A percentile compares a stretch with the other conserved stretches of the same genome.
Conservation (phyloP, 2,113 vertebrate genomes). For the Xenopus tropicalis region DNA sequence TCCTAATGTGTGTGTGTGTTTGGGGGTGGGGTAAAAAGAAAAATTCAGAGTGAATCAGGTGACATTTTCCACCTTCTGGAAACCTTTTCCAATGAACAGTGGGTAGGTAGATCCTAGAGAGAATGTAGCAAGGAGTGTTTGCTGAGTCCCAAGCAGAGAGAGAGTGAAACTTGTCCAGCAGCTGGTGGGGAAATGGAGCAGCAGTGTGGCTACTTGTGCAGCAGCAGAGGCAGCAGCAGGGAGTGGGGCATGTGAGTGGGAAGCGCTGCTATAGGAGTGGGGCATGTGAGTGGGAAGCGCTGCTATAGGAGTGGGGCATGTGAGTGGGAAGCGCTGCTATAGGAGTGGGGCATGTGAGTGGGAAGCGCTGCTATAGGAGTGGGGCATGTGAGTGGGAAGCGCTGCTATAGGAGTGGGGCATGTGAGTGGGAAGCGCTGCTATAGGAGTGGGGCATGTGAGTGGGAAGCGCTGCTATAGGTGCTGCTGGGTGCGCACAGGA, state of each 20-base stretch:
- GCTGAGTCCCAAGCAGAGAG: constrained; percentile 48
- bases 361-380: too few species aligned
- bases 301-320: too few species aligned
- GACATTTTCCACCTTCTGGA: constrained; percentile 83
- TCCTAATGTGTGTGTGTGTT: constrained; percentile 76
- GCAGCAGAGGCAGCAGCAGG: too few species aligned
- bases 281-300: too few species aligned
- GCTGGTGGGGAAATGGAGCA: not conserved
- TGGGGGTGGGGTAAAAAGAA: constrained; percentile 81
- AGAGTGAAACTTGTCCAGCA: not conserved
- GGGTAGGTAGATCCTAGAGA: constrained; percentile 43
- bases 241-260: too few species aligned
- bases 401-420: too few species aligned
- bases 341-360: too few species aligned
- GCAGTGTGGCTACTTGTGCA: not conserved
- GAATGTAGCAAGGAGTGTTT: constrained; percentile 9
- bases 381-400: too few species aligned
- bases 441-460: not conserved
- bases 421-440: not conserved
- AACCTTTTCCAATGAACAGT: constrained; percentile 58
- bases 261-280: too few species aligned
- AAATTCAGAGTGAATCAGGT: constrained; percentile 91
- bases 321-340: too few species aligned
- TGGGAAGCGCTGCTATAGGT: not conserved
- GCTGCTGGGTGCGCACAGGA: not conserved